These are phyloP conservation scores for Alexandromys fortis DNA, from an alignment of 2,113 vertebrate species.

Conservation along the genomic window DNA sequence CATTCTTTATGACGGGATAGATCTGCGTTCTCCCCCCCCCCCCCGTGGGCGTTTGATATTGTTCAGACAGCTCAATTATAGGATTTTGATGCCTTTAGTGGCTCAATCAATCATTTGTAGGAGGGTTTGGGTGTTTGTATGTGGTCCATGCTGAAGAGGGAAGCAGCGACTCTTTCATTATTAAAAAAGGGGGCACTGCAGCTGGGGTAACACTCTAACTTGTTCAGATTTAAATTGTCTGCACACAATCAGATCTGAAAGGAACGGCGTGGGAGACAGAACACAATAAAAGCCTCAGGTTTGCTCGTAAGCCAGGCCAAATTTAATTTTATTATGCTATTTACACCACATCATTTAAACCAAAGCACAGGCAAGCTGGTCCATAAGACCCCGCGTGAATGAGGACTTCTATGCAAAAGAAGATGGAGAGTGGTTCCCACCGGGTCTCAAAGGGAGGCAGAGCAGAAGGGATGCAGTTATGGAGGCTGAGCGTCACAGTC, in stretches of 20 bases:
- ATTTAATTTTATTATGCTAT: conserved; percentile 46
- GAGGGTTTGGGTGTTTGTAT: conserved; percentile 40
- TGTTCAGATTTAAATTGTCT: conserved; percentile 53
- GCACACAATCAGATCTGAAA: conserved; percentile 39
- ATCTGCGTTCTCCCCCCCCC: conserved; percentile 19
- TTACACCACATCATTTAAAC: conserved; percentile 24
- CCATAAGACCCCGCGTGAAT: background rate
- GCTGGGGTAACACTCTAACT: background rate
- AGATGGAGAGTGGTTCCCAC: background rate
- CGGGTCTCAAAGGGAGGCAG: background rate
- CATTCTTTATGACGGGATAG: conserved; percentile 59
- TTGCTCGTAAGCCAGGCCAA: background rate
- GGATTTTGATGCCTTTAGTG: conserved; percentile 67
- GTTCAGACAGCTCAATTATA: conserved; percentile 74
- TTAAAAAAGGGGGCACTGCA: background rate
- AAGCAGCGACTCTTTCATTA: conserved; percentile 32
- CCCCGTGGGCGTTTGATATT: conserved; percentile 65
- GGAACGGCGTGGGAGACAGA: background rate
- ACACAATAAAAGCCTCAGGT: background rate
- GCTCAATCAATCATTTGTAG: conserved; percentile 68
- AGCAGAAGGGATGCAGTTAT: background rate
- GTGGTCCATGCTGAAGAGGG: conserved; percentile 31
- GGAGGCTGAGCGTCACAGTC: background rate
- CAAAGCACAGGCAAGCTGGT: background rate
- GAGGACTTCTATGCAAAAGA: background rate